A percentile compares a stretch with the other conserved stretches of the same genome.
Evolutionary conservation across 2,888 invertebrate species (phyloP).

Genomic region (Lasioglossum villosulum): DNA sequence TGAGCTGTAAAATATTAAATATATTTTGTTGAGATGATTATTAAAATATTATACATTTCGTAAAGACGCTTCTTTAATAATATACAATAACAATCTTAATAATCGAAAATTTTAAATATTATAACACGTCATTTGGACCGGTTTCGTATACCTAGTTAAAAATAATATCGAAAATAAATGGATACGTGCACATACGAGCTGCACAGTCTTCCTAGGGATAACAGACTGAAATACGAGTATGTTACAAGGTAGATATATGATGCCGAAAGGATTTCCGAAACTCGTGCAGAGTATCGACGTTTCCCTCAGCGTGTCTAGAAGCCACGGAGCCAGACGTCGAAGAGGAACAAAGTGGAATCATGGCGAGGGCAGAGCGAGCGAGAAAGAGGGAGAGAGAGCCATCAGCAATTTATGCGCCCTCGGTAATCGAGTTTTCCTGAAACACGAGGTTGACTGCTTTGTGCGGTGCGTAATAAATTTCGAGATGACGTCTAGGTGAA

Average conservation of each 20-base stretch:
- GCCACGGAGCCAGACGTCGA: background rate
- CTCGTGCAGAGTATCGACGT: constrained; percentile 11
- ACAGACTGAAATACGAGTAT: background rate
- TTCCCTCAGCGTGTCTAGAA: constrained; percentile 5
- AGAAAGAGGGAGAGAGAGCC: constrained; percentile 21
- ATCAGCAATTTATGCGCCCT: constrained; percentile 61
- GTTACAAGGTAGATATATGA: background rate
- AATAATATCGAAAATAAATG: background rate
- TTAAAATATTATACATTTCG: too few relatives aligned
- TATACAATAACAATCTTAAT: too few relatives aligned
- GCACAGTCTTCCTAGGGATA: background rate
- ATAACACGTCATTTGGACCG: too few relatives aligned
- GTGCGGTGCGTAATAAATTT: constrained; percentile 62
- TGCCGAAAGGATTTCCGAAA: constrained; percentile 6
- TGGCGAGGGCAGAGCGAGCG: background rate
- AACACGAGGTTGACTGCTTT: constrained; percentile 61
- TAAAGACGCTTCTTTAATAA: too few relatives aligned
- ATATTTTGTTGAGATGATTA: too few relatives aligned
- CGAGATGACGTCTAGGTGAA: constrained; percentile 54
- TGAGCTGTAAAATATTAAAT: too few relatives aligned
- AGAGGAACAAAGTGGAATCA: constrained; percentile 20
- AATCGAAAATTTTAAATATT: too few relatives aligned
- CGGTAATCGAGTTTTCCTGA: constrained; percentile 61
- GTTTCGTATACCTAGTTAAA: background rate
- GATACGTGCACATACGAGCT: background rate